Evolutionary conservation across 2,888 invertebrate genomes (phyloP), one percentile per base, ranked within the genome.

Genomic region (Agonopterix arenella): DNA sequence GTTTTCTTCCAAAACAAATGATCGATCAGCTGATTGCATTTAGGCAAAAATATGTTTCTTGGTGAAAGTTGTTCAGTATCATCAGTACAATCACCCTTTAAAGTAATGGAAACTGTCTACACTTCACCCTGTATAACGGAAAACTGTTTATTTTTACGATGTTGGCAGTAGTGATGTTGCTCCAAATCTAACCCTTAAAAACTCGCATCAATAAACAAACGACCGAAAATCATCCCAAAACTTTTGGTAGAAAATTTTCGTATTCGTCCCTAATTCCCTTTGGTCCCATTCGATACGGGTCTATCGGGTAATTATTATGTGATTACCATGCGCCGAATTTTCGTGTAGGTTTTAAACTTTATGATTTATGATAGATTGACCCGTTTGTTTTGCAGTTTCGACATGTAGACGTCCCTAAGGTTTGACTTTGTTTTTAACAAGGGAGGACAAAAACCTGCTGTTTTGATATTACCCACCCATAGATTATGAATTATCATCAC

Each of bases 281-380:
- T 61, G 55, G 54, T 48, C 62, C 64, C 59, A 66, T 67, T 74
- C 68, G 68, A 74, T 71, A 62, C 66, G 9, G 40, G 40, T 40
- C n/a, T 76, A 77, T 76, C 66, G 74, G 66, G 68, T 79, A 73
- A 83, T 85, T 81, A 84, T 81, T 78, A 76, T 70, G 79, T 76
- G 83, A 85, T 84, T 83, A 84, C 80, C 80, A 77, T 74, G 70
- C 61, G 59, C 58, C 71, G 28, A 28, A 28, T 68, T 77, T 73
- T 77, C 76, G 72, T 74, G 77, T 76, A 74, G 70, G 75, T 67
- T 68, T 58, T 64, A 71, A 84, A 85, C 67, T 84, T 84, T 84
- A 71, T 85, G 84, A 86, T 85, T 86, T 85, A 85, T 82, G 83
- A 76, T 76, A 73, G 73, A 77, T 80, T 80, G 72, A 67, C 65